A percentile compares a stretch with the other conserved stretches of the same genome.
These are phyloP conservation scores for Ctenoplectra terminalis DNA, from an alignment of 1,140 invertebrate species.

Conservation along the genomic window DNA sequence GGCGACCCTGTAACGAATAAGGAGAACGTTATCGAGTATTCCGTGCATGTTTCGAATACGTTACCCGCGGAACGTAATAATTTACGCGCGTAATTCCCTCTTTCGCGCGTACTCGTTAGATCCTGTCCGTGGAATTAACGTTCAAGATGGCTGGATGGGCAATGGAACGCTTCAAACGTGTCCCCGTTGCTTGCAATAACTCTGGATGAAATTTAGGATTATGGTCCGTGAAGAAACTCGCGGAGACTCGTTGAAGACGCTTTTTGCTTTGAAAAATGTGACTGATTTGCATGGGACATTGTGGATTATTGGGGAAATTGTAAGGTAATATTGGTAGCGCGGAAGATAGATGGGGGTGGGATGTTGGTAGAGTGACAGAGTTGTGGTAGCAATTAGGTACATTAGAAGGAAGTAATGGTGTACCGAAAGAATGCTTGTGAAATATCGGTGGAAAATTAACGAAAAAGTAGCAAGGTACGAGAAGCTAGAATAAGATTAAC, in stretches of 20 bases:
- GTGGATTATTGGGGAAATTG: background rate
- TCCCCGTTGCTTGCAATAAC: no score
- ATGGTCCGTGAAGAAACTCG: background rate
- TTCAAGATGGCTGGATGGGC: background rate
- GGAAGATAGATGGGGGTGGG: background rate
- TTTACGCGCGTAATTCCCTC: slow-evolving; percentile 1
- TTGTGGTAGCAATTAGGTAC: background rate
- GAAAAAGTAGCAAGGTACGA: no score
- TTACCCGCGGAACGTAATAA: slow-evolving; percentile 24
- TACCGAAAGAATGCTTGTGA: no score
- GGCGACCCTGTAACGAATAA: background rate
- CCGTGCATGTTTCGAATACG: slow-evolving; percentile 24
- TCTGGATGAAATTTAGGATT: background rate
- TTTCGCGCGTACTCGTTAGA: background rate
- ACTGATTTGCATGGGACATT: background rate
- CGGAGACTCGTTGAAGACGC: no score
- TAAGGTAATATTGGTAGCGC: background rate
- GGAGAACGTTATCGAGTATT: slow-evolving; percentile 36
- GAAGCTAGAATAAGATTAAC: no score
- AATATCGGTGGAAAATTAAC: background rate
- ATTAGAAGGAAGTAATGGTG: no score
- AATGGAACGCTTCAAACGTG: background rate
- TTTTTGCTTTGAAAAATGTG: background rate
- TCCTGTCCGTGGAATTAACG: no score
- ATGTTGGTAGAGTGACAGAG: background rate